phyloP scores from a whole-genome alignment of 2,113 vertebrate species.

The Grantiella picta region DNA sequence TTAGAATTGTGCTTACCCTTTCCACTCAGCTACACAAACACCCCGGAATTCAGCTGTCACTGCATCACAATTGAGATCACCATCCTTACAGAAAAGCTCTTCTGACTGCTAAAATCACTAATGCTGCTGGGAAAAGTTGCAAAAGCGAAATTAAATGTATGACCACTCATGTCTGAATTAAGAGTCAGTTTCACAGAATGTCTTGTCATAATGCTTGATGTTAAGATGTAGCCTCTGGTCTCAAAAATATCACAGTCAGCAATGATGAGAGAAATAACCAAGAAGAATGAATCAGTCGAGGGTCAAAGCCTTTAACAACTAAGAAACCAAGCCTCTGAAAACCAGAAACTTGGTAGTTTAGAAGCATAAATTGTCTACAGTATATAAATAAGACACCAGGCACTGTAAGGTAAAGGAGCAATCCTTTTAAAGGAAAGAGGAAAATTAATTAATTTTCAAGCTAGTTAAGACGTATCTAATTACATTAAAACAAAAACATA shows the following conservation, averaged over 20 bases:
- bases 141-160: not conserved
- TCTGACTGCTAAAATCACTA: not conserved
- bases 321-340: not conserved
- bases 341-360: not conserved
- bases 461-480: not conserved
- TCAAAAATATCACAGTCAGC: not conserved
- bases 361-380: not conserved
- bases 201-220: not conserved
- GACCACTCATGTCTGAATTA: not conserved
- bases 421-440: not conserved
- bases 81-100: not conserved
- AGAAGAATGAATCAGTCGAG: not conserved
- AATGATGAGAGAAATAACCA: not conserved
- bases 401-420: not conserved
- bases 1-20: not conserved
- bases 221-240: not conserved
- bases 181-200: not conserved
- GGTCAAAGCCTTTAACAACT: not conserved
- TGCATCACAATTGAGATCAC: not conserved
- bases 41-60: not conserved
- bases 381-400: not conserved
- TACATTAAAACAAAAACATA: not conserved
- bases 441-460: not conserved
- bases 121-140: not conserved
- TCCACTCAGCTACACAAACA: not conserved